Percentiles rank a stretch among this genome's conserved stretches.
Conservation (phyloP, 2,113 vertebrate species). For the Loxodonta africana region DNA sequence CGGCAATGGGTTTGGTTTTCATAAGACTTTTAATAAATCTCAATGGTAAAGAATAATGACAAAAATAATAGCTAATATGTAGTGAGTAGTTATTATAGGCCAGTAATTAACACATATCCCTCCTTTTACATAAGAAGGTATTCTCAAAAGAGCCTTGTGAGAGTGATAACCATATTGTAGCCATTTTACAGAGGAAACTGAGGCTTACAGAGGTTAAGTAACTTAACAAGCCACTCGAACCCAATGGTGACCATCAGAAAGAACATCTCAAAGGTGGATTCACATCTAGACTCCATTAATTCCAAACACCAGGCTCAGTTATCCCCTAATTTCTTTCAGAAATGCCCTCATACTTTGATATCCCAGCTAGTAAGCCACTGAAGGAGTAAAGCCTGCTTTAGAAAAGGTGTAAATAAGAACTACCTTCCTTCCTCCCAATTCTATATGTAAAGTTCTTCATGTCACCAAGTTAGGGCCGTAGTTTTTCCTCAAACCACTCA, state of each 20-base stretch:
- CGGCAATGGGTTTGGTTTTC: too few relatives aligned
- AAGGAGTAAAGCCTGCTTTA: not conserved
- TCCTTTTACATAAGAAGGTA: not conserved
- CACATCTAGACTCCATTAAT: too few relatives aligned
- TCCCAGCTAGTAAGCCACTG: not conserved
- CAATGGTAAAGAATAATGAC: not conserved
- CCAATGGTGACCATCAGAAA: too few relatives aligned
- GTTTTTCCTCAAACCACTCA: not conserved
- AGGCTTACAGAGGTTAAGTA: too few relatives aligned
- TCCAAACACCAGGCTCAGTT: not conserved
- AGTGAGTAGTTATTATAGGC: not conserved
- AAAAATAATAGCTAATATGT: too few relatives aligned
- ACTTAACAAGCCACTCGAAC: too few relatives aligned
- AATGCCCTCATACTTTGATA: not conserved
- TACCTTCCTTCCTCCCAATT: too few relatives aligned
- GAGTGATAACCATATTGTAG: not conserved
- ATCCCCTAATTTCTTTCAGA: not conserved
- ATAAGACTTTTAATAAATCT: too few relatives aligned
- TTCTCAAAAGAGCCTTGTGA: not conserved
- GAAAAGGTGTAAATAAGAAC: rapidly evolving
- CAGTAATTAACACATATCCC: too few relatives aligned
- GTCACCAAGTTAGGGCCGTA: not conserved
- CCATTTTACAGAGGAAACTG: not conserved
- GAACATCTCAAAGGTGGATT: too few relatives aligned
- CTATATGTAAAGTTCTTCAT: not conserved